Evolutionary conservation across 2,888 invertebrate species (phyloP), one percentile per base, ranked within the genome.

Genomic region (Conus canariensis): DNA sequence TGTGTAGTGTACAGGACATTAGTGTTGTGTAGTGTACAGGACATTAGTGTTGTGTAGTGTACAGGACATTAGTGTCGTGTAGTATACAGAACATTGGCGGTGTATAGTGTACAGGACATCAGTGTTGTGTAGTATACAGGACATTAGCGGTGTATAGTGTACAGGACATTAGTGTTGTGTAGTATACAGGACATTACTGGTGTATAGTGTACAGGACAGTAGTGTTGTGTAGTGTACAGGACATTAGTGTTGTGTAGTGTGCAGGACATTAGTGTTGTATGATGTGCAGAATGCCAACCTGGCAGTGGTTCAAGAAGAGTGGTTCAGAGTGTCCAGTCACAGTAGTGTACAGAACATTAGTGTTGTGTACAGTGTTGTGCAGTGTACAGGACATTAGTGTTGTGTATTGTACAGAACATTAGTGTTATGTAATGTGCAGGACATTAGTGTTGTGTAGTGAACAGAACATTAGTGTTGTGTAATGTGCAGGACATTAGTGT

Each of bases 291-390:
- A 30, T 90, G 93, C 95, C 14, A 95, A 95, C 91, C 91, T 97
- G 92, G 97, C 97, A 92, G 91, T 94, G 85, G 97, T 98, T 82
- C 98, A 98, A 95, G 97, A 98, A 94, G 98, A 98, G 96, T 99
- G 99, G 98, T 98, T 99, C 95, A 97, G 97, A 89, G 96, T 97
- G 95, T 97, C 98, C 89, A 98, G 98, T 95, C 97, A 97, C 7
- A 97, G 25, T 10, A 30, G 9, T 10, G 30, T 80, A 22, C 9
- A 30, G 80, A 2, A 45, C 22, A 10, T 1, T 45, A 22, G 30
- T 80, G 80, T 12, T 30, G 45, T 45, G 67, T 64, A 30, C 3
- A 4, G 45, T 4, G 30, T 0, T 77, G 77, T 30, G 0, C 1
- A 30, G 9, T 10, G 30, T 80, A 22, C 9, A 30, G 80, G 16